These are phyloP conservation scores for Cantharis flavilabris DNA, from an alignment of 2,888 invertebrate genomes.

Conservation along the genomic window DNA sequence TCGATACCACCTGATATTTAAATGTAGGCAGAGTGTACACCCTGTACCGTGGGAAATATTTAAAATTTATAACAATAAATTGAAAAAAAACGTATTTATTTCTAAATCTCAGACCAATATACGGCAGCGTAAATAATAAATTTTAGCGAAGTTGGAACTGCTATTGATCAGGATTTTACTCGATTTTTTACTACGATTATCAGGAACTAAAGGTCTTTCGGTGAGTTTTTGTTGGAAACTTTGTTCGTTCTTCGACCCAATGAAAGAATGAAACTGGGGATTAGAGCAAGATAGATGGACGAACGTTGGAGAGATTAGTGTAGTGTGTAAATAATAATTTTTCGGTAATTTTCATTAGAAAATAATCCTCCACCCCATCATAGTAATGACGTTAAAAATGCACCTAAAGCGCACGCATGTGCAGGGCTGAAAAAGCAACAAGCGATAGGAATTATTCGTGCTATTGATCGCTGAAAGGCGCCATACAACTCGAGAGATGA, in stretches of 20 bases:
- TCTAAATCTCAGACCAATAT: not conserved
- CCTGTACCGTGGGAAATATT: not conserved
- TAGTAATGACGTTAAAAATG: constrained; percentile 1
- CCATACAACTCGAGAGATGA: constrained; percentile 6
- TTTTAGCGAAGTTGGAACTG: not conserved
- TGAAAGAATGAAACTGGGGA: not conserved
- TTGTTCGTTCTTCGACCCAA: not conserved
- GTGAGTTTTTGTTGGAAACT: not conserved
- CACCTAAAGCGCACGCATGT: constrained; percentile 19
- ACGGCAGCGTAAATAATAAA: not conserved
- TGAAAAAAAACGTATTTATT: not conserved
- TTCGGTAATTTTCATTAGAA: not conserved
- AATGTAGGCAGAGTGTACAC: not conserved
- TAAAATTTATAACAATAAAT: not conserved
- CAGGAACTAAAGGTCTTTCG: not conserved
- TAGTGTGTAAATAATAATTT: not conserved
- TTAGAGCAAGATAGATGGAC: not conserved
- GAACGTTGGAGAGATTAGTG: not conserved
- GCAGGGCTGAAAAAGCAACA: constrained; percentile 22
- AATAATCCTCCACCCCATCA: not conserved
- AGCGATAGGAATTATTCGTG: constrained; percentile 19
- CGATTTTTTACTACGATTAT: not conserved
- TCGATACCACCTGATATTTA: not conserved
- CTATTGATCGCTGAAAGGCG: constrained; percentile 22
- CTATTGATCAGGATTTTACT: not conserved